phyloP scores from a whole-genome alignment of 1,140 invertebrate genomes.

The Heliconius melpomene region DNA sequence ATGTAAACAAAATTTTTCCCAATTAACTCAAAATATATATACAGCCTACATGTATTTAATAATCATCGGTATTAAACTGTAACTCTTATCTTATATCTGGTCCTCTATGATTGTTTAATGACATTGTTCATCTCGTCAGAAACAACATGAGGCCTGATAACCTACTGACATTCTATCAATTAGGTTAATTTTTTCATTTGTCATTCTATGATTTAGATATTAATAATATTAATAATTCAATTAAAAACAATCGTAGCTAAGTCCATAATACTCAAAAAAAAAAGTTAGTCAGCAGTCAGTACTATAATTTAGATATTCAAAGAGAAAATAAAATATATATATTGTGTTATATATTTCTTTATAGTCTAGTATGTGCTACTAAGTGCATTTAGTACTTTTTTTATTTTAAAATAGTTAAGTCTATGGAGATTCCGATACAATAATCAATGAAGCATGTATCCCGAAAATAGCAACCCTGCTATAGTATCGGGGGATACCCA shows the following conservation, averaged over 20 bases:
- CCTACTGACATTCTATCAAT: slow-evolving; percentile 33
- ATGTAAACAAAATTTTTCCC: not conserved
- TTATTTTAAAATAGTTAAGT: no score
- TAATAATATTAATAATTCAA: not conserved
- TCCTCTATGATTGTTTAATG: slow-evolving; percentile 12
- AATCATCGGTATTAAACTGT: not conserved
- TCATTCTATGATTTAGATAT: not conserved
- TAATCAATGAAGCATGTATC: no score
- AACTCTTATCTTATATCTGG: slow-evolving; percentile 14
- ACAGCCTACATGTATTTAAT: not conserved
- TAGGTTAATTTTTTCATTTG: slow-evolving; percentile 27
- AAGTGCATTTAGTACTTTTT: no score
- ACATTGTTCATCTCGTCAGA: slow-evolving; percentile 15
- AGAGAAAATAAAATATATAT: no score
- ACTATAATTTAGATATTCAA: no score
- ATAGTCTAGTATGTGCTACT: no score
- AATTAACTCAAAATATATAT: not conserved
- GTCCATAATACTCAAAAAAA: not conserved
- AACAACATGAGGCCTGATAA: not conserved
- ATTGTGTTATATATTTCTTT: no score
- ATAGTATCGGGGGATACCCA: no score
- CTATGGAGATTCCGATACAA: no score
- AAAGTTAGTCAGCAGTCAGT: no score
- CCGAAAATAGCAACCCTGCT: no score
- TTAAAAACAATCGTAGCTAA: not conserved